Evolutionary conservation across 1,140 invertebrate genomes (phyloP), one percentile per base, ranked within the genome.

Genomic region (Drosophila ananassae): DNA sequence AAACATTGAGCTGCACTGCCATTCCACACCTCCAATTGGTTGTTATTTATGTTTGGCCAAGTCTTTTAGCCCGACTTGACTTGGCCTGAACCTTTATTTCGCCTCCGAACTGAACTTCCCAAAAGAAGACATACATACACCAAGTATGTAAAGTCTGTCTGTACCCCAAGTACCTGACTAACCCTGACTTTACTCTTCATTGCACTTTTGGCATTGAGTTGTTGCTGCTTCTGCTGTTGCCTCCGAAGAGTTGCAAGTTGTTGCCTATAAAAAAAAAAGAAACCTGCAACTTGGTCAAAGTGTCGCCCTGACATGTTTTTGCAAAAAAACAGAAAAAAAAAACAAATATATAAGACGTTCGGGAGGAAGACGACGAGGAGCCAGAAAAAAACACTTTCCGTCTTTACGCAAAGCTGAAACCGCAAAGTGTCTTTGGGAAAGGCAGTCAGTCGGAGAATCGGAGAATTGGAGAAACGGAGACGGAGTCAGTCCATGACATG

Each of bases 191-290:
- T 84, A 84, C 81, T 79, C 83, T 89, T 85, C 81, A 85, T 74
- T 87, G 81, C 81, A 85, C 81, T 87, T 85, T 85, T 85, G 82
- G 84, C 82, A 85, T 89, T 85, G 82, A 85, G 82, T 87, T 82
- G 77, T 85, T 79, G 80, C 32, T 24, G 67, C 21, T 71, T 46
- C 37, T 60, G 59, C 32, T 39, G 61, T 46, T 60, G 77, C 47
- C 32, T 51, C 25, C 66, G 64, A 21, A 71, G 39, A 57, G 57
- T 44, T 69, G 59, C 46, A 57, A 73, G 52, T 75, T 79, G 61
- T 44, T 76, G 72, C 50, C 56, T 52, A 80, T 72, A 68, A 54
- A 51, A 54, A 73, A 59, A 56, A 57, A 63, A 63, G 61, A 67
- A 64, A 72, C 67, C 72, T 83, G 79, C 80, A 83, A 83, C 80